Evolutionary conservation across 2,888 invertebrate species (phyloP).

Genomic region (Amphipoea lucens): DNA sequence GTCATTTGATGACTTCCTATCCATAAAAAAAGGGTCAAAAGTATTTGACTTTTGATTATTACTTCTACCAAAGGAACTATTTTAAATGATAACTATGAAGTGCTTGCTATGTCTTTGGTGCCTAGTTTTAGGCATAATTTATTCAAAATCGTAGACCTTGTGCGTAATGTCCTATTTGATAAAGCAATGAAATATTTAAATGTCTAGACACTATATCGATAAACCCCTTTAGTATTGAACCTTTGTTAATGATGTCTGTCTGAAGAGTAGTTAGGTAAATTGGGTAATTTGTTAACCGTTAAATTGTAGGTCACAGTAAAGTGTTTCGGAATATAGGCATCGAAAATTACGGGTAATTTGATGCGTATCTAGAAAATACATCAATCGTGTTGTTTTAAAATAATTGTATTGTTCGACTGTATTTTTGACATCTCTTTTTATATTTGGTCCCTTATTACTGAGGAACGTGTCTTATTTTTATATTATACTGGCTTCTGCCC

Average conservation of each 20-base stretch:
- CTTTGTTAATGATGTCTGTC: constrained; percentile 13
- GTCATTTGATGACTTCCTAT: no score
- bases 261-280: neutral
- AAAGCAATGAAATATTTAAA: constrained; percentile 51
- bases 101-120: neutral
- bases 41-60: neutral
- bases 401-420: neutral
- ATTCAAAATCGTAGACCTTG: constrained; percentile 32
- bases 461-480: neutral
- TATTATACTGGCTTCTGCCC: neutral
- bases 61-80: neutral
- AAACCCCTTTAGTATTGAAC: constrained; percentile 1
- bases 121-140: constrained; percentile 32
- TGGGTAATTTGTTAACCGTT: neutral
- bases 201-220: constrained; percentile 36
- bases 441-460: neutral
- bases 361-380: neutral
- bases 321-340: neutral
- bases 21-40: no score
- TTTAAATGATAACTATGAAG: constrained; percentile 31
- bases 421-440: neutral
- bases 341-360: neutral
- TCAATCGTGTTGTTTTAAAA: neutral
- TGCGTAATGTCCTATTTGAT: constrained; percentile 23
- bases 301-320: neutral